Base-by-base conservation (phyloP, 2,113 vertebrate species). In the Mus spicilegus region DNA sequence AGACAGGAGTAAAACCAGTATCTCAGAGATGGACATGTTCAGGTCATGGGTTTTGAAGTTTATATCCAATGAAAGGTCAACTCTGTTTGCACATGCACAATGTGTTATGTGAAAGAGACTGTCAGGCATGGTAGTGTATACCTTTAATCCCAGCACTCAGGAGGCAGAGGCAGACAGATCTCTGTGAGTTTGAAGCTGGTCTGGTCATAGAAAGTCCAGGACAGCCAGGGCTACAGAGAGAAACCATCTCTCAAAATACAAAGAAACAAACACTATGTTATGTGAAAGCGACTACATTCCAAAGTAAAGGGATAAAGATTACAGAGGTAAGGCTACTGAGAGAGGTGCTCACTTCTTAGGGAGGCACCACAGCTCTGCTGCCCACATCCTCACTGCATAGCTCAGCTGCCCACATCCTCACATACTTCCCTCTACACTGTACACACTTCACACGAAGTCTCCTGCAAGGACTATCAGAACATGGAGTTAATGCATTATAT, bases 291-390 rank as follows among this genome's bases (percentile, higher is more conserved):
- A 70, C 87, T 6, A 88, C 89, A 63, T 65, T 13, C 2, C 88
- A 96, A 90, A 92, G 14, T 46, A 82, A 77, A 88, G 81, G 84
- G 49, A 67, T 89, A 9, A 88, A 49, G 24, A 16, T 95, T 89
- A 78, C 42, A 95, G 39, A 96, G 81, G 95, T 49, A 89, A 94
- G 61, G 28, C 36, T 91, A 69, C 86, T 88, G 87, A 72, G 5
- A 76, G 24, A 89, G 39, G 12, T 28, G 92, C 92, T 58, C 30
- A 75, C 90, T 93, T 82, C 82, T 78, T 58, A 89, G 14, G 61
- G 19, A 93, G 30, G 9, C 19, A 82, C 1, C 42, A 70, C n/a
- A 8, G 46, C 86, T 30, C 61, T 46, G 24, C 39, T 65, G 61
- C 82, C 46, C 58, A 80, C 12, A 93, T 54, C 87, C 63, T 80